Evolutionary conservation across 1,140 invertebrate genomes (phyloP).

Genomic region (Pentalonia nigronervosa): DNA sequence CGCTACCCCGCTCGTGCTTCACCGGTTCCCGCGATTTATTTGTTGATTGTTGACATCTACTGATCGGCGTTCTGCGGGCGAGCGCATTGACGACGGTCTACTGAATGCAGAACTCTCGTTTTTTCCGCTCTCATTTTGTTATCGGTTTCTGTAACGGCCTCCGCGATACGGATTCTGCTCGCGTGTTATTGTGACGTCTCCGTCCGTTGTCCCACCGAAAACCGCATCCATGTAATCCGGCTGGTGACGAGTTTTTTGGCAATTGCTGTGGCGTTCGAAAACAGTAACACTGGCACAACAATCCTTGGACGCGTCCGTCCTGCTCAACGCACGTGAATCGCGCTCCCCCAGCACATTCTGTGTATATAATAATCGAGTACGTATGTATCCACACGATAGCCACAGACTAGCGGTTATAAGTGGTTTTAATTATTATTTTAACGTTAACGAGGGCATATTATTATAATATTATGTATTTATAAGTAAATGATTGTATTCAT

Average conservation of each 20-base stretch:
- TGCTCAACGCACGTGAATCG: neutral
- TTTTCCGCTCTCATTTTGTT: neutral
- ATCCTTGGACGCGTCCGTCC: neutral
- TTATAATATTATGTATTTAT: neutral
- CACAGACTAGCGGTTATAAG: neutral
- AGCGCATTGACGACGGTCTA: neutral
- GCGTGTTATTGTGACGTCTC: neutral
- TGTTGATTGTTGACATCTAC: neutral
- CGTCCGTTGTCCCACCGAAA: neutral
- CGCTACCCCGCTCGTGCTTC: neutral
- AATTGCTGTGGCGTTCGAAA: neutral
- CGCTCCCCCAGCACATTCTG: neutral
- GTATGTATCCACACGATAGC: neutral
- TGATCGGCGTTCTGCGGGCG: neutral
- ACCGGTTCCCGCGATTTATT: conserved; percentile 6
- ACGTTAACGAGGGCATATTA: neutral
- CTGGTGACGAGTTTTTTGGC: neutral
- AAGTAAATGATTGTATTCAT: neutral
- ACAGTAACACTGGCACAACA: neutral
- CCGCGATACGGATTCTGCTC: neutral
- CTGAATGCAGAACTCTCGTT: neutral
- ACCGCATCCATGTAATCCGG: neutral
- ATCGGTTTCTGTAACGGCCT: neutral
- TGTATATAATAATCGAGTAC: neutral
- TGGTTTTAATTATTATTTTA: neutral